Evolutionary conservation across 2,797 vertebrate genomes (phyloP).

Genomic region (Crax fasciolata): DNA sequence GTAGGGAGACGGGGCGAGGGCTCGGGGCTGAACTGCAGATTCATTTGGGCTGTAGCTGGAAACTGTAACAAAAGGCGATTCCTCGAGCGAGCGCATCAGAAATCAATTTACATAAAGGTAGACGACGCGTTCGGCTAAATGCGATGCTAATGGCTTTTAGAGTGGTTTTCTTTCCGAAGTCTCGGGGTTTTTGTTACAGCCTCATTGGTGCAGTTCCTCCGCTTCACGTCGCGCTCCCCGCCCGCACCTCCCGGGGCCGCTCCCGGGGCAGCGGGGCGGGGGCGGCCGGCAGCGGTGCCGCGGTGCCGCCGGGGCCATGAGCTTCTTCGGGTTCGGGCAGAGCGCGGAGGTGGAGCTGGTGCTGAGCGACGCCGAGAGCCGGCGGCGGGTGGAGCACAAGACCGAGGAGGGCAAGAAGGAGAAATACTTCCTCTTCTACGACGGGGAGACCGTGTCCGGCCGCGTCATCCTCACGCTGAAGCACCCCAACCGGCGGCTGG

Average conservation of each 20-base stretch:
- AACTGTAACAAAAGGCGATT: conserved; percentile 90
- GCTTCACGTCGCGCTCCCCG: conserved; percentile 87
- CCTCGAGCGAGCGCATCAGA: conserved; percentile 89
- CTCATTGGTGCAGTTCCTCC: conserved; percentile 88
- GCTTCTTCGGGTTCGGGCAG: conserved; percentile 96
- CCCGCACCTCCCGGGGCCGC: conserved; percentile 82
- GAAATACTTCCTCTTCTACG: conserved; percentile 96
- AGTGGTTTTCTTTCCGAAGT: conserved; percentile 89
- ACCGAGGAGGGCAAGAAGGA: conserved; percentile 97
- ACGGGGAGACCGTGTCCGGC: conserved; percentile 95
- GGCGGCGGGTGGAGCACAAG: conserved; percentile 94
- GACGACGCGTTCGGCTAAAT: conserved; percentile 89
- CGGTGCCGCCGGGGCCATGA: conserved; percentile 84
- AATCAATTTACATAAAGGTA: conserved; percentile 92
- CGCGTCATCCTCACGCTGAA: conserved; percentile 94
- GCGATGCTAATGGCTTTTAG: conserved; percentile 90
- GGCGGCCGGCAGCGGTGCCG: neutral
- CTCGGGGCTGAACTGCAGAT: conserved; percentile 86
- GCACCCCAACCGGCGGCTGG: conserved; percentile 94
- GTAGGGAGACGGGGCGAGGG: conserved; percentile 76
- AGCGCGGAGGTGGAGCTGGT: conserved; percentile 94
- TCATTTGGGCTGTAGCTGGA: conserved; percentile 86
- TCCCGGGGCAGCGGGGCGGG: neutral
- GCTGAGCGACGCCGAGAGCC: conserved; percentile 92
- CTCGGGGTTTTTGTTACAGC: conserved; percentile 89